phyloP scores from a whole-genome alignment of 2,888 invertebrate genomes.

The Yponomeuta sedellus region DNA sequence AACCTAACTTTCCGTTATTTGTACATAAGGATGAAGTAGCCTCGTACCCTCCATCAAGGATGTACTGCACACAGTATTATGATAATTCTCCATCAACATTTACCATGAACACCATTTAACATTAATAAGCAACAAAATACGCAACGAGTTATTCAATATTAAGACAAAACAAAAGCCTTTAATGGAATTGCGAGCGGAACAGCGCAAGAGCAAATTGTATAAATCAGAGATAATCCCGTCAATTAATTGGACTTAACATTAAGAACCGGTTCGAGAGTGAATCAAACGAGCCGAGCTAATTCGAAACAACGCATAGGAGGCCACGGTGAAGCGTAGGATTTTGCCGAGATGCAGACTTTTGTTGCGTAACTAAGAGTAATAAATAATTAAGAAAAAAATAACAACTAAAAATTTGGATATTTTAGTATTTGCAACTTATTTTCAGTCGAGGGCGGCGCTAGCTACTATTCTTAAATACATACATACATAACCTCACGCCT shows the following conservation, averaged over 20 bases:
- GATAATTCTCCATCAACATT: too few relatives aligned
- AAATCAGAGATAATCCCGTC: conserved; percentile 75
- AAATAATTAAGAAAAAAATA: too few relatives aligned
- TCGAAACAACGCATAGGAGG: conserved; percentile 32
- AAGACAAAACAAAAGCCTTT: conserved; percentile 21
- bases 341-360: not conserved
- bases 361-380: not conserved
- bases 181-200: conserved; percentile 46
- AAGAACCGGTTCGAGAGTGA: conserved; percentile 60
- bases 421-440: too few relatives aligned
- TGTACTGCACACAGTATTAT: too few relatives aligned
- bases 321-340: conserved; percentile 1
- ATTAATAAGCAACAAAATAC: not conserved
- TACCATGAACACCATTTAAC: not conserved
- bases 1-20: too few relatives aligned
- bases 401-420: too few relatives aligned
- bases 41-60: too few relatives aligned
- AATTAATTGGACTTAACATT: conserved; percentile 74
- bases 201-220: conserved; percentile 72
- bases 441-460: too few relatives aligned
- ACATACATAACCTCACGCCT: too few relatives aligned
- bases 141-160: not conserved
- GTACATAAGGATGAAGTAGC: too few relatives aligned
- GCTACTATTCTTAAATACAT: too few relatives aligned
- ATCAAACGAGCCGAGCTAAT: conserved; percentile 28